These are phyloP conservation scores for Phyto melanocephala DNA, from an alignment of 2,888 invertebrate genomes.

Conservation along the genomic window DNA sequence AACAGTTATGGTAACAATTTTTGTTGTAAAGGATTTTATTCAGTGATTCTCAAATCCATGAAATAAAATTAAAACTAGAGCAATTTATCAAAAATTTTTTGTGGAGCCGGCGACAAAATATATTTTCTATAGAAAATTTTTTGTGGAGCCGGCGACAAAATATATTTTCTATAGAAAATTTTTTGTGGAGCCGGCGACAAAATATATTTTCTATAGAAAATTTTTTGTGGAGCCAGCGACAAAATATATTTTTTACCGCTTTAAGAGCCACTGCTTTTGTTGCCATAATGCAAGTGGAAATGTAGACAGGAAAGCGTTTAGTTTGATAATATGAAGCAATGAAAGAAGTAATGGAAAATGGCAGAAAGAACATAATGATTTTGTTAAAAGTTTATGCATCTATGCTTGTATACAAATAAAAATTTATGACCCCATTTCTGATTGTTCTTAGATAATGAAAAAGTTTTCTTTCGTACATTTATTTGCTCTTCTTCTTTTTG, in stretches of 20 bases:
- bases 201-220: too few species aligned
- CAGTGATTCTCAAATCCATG: too few species aligned
- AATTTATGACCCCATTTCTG: slow-evolving; percentile 60
- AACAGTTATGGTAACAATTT: slow-evolving; percentile 46
- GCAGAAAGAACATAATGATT: slow-evolving; percentile 10
- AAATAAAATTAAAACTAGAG: too few species aligned
- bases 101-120: too few species aligned
- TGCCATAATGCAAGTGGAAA: background rate
- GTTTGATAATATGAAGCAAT: background rate
- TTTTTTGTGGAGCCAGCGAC: too few species aligned
- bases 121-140: too few species aligned
- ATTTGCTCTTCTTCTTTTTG: background rate
- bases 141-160: too few species aligned
- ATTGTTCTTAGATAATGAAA: slow-evolving; percentile 58
- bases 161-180: too few species aligned
- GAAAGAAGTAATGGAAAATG: background rate
- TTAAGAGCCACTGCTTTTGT: background rate
- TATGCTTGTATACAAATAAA: slow-evolving; percentile 29
- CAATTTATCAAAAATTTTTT: too few species aligned
- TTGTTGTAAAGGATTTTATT: slow-evolving; percentile 20
- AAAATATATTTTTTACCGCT: too few species aligned
- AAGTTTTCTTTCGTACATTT: slow-evolving; percentile 3
- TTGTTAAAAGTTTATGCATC: slow-evolving; percentile 47
- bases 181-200: too few species aligned
- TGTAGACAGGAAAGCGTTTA: background rate